phyloP scores from a whole-genome alignment of 2,888 invertebrate species.

The Bursaphelenchus okinawaensis region DNA sequence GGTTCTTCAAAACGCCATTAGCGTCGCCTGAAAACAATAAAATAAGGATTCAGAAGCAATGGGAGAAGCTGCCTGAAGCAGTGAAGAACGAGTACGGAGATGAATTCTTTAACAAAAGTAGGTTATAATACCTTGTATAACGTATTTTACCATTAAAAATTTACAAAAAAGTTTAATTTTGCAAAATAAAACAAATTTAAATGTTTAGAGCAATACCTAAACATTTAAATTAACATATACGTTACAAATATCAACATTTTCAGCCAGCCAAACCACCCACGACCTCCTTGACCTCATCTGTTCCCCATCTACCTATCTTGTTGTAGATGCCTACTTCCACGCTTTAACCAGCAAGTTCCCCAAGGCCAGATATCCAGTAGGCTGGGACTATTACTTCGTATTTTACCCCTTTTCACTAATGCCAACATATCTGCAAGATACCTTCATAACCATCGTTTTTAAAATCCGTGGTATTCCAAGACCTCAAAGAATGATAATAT shows the following conservation, averaged over 20 bases:
- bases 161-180: not conserved
- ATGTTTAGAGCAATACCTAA: not conserved
- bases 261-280: not conserved
- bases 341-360: conserved; percentile 41
- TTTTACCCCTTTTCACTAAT: conserved; percentile 4
- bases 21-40: conserved; percentile 13
- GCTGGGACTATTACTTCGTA: conserved; percentile 6
- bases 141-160: too few relatives aligned
- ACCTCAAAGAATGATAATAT: not conserved
- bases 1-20: conserved; percentile 48
- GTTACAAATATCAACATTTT: not conserved
- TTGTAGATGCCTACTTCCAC: conserved; percentile 48
- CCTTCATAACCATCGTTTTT: not conserved
- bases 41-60: conserved; percentile 10
- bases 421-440: conserved; percentile 4
- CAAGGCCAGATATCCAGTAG: conserved; percentile 32
- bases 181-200: not conserved
- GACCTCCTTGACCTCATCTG: conserved; percentile 6
- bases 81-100: conserved; percentile 30
- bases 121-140: too few relatives aligned
- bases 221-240: not conserved
- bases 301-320: conserved; percentile 14
- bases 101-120: conserved; percentile 16
- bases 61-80: conserved; percentile 15
- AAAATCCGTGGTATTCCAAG: not conserved